phyloP scores from a whole-genome alignment of 1,140 invertebrate species.

The Hyles vespertilio region DNA sequence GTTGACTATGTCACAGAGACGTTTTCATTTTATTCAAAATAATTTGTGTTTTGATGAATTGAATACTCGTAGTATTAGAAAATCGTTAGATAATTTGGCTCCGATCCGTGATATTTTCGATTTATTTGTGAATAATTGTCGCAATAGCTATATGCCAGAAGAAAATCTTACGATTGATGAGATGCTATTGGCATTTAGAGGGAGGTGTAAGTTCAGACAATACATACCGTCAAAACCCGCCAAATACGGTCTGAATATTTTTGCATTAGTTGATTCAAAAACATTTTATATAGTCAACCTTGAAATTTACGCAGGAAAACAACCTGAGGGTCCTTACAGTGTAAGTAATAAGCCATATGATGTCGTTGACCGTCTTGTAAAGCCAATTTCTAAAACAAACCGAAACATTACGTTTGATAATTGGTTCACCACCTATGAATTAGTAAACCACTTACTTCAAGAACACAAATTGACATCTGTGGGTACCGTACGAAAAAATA shows the following conservation, averaged over 20 bases:
- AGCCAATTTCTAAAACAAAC: too few species aligned
- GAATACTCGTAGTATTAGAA: constrained; percentile 16
- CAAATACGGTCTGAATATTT: constrained; percentile 26
- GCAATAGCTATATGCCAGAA: constrained; percentile 28
- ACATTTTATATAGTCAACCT: constrained; percentile 42
- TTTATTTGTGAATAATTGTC: constrained; percentile 24
- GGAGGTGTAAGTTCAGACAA: constrained; percentile 14
- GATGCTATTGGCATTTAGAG: constrained; percentile 27
- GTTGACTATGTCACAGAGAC: constrained; percentile 13
- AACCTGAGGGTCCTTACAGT: constrained; percentile 41
- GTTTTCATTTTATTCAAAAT: constrained; percentile 12
- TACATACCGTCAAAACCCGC: constrained; percentile 25
- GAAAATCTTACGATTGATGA: constrained; percentile 49
- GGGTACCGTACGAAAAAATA: background rate
- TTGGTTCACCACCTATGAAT: background rate
- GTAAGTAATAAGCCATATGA: constrained; percentile 39
- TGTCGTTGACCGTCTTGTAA: constrained; percentile 14
- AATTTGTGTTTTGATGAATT: constrained; percentile 21
- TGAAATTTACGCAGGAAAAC: constrained; percentile 46
- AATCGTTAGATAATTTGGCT: constrained; percentile 20
- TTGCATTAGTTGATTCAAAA: constrained; percentile 25
- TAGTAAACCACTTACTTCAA: background rate
- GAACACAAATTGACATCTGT: background rate
- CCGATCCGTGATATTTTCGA: constrained; percentile 27
- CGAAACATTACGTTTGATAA: too few species aligned